phyloP scores from a whole-genome alignment of 2,888 invertebrate species.

The Bombyx huttoni region DNA sequence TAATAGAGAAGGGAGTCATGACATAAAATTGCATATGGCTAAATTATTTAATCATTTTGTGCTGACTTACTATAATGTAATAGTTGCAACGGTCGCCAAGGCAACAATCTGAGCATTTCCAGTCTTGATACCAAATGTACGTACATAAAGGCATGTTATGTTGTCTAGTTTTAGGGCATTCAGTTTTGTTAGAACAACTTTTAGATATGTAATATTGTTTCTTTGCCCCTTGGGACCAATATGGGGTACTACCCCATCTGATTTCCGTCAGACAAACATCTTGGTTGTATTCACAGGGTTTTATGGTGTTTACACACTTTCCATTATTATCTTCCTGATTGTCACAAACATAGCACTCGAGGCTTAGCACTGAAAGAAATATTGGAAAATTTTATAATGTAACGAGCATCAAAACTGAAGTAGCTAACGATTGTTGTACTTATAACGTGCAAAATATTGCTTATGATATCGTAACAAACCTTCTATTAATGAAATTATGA shows the following conservation, averaged over 20 bases:
- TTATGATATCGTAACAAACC: neutral
- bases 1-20: too few species aligned
- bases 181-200: slow-evolving; percentile 84
- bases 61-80: slow-evolving; percentile 88
- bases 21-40: too few species aligned
- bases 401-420: neutral
- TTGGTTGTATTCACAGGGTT: slow-evolving; percentile 89
- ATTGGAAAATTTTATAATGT: neutral
- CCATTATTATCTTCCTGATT: slow-evolving; percentile 93
- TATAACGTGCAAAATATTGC: too few species aligned
- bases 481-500: neutral
- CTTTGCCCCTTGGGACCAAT: slow-evolving; percentile 93
- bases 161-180: slow-evolving; percentile 81
- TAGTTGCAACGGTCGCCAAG: slow-evolving; percentile 96
- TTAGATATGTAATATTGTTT: slow-evolving; percentile 96
- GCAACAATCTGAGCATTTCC: slow-evolving; percentile 97
- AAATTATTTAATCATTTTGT: too few species aligned
- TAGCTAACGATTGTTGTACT: too few species aligned
- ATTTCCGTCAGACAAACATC: slow-evolving; percentile 92
- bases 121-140: slow-evolving; percentile 96
- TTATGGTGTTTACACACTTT: slow-evolving; percentile 93
- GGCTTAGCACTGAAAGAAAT: slow-evolving; percentile 67
- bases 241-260: slow-evolving; percentile 96
- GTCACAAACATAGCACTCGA: slow-evolving; percentile 96
- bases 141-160: slow-evolving; percentile 85